phyloP scores from a whole-genome alignment of 2,797 vertebrate species.

The Sciurus vulgaris region DNA sequence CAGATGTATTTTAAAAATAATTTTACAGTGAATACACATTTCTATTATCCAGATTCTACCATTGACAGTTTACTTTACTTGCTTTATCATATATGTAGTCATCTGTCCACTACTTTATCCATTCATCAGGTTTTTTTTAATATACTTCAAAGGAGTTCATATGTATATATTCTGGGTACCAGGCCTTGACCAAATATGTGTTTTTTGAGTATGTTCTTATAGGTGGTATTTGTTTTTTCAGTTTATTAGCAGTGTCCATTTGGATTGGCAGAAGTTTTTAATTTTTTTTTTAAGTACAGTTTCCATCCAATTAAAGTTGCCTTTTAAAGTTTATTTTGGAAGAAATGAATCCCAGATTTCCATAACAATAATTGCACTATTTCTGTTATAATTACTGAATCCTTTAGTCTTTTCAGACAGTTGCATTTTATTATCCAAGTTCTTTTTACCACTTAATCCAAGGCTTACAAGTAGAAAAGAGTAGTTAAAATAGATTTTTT shows the following conservation, averaged over 20 bases:
- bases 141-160: background rate
- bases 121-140: background rate
- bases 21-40: background rate
- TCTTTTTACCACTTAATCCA: slow-evolving; percentile 11
- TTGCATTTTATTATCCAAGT: background rate
- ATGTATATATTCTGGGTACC: background rate
- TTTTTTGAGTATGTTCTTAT: slow-evolving; percentile 42
- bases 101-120: background rate
- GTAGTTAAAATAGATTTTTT: background rate
- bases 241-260: background rate
- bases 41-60: background rate
- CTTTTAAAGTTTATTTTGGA: slow-evolving; percentile 50
- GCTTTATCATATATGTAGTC: background rate
- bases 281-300: slow-evolving; percentile 42
- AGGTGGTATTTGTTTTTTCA: slow-evolving; percentile 18
- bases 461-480: background rate
- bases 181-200: background rate
- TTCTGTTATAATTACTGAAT: slow-evolving; percentile 48
- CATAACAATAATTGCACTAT: slow-evolving; percentile 34
- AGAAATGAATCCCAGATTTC: slow-evolving; percentile 36
- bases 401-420: slow-evolving; percentile 23
- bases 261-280: slow-evolving; percentile 8
- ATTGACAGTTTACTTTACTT: background rate
- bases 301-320: slow-evolving; percentile 45
- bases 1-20: background rate